Evolutionary conservation across 1,140 invertebrate species (phyloP), one percentile per base, ranked within the genome.

Genomic region (Pseudachorutes palmiensis): DNA sequence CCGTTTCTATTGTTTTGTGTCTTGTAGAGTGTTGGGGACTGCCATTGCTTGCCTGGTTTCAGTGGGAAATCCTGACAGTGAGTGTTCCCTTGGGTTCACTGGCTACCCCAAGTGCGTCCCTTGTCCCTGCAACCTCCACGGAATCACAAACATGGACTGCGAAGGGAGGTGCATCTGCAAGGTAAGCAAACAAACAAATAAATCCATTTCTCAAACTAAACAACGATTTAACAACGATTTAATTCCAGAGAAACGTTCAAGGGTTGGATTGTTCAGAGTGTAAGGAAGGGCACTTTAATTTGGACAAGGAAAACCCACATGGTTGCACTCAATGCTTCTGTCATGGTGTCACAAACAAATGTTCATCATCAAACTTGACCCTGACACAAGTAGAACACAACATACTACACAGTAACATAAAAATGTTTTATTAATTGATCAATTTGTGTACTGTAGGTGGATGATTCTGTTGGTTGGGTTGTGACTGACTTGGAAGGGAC

Each of bases 321-420:
- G 96, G 96, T 1, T 99, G 97, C 76, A 79, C 85, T 0, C 78
- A 84, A 12, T 98, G 96, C 78, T 96, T 90, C 80, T 99, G 96
- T 79, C 97, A 94, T 28, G 93, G 91, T 31, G 82, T 93, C 2
- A 87, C 87, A 1, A 80, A 81, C 26, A 77, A 82, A 24, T 98
- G 96, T 75, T 78, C 41, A 5, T 74, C 70, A 1, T 74, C 70
- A 3, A 41, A 32, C 24, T 41, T 26, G 3, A 19, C 61, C 36
- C 2, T 48, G 19, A 57, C 51, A 57, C 3, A 26, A 24, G 31
- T 61, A 61, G 5, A 31, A 12, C 14, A 5, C 31, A 14, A 22
- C 12, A 26, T 14, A 28, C 30, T 14, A 61, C 9, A 28, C 48
- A 14, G 3, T 24, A 48, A 64, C 12, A 64, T 14, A 33, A 64